phyloP scores from a whole-genome alignment of 2,888 invertebrate species.

The Troilus luridus region DNA sequence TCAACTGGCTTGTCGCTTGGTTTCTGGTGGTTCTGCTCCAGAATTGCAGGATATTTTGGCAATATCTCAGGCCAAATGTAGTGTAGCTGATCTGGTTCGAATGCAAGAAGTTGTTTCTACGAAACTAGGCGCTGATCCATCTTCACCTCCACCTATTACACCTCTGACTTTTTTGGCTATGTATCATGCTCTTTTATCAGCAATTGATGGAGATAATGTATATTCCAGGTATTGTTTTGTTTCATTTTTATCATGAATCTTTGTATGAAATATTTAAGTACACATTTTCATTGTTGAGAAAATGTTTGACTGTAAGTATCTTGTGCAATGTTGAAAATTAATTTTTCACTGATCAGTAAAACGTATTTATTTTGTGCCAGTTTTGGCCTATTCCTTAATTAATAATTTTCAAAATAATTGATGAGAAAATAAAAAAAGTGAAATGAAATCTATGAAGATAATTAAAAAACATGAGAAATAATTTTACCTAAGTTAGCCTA shows the following conservation, averaged over 20 bases:
- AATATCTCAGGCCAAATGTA: slow-evolving; percentile 84
- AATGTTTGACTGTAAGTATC: no score
- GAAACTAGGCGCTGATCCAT: slow-evolving; percentile 79
- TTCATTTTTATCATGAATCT: neutral
- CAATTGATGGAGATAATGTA: slow-evolving; percentile 72
- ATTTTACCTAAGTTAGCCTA: neutral
- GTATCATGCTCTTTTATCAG: slow-evolving; percentile 76
- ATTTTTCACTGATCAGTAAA: no score
- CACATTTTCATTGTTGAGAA: no score
- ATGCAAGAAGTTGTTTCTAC: slow-evolving; percentile 87
- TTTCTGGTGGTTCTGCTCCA: slow-evolving; percentile 65
- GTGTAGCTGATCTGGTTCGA: slow-evolving; percentile 85
- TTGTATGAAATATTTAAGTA: no score
- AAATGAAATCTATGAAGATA: neutral
- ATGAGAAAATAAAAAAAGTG: neutral
- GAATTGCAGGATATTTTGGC: slow-evolving; percentile 76
- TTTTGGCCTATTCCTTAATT: no score
- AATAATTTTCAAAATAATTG: no score
- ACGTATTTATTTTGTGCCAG: no score
- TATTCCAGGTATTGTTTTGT: slow-evolving; percentile 69
- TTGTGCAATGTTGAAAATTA: no score
- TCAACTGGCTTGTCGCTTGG: slow-evolving; percentile 83
- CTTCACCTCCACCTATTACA: slow-evolving; percentile 73
- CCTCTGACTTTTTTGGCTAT: slow-evolving; percentile 80
- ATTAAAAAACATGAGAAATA: neutral